Percentiles rank a stretch among this genome's conserved stretches.
These are phyloP conservation scores for Drosophila yakuba DNA, from an alignment of 1,140 invertebrate species.

Conservation along the genomic window DNA sequence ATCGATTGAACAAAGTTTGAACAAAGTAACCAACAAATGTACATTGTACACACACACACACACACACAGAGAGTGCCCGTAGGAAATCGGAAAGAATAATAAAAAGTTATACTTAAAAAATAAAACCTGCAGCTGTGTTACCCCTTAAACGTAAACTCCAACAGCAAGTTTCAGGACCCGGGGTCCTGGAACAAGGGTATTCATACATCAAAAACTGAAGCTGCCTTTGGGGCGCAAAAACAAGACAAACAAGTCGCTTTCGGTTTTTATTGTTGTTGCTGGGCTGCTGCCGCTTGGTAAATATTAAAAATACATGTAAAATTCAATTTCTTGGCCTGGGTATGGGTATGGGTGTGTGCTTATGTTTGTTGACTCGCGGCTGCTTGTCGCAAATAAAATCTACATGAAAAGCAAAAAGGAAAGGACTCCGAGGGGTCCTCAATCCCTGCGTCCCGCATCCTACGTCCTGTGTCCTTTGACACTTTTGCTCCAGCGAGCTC, in stretches of 20 bases:
- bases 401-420: constrained; percentile 63
- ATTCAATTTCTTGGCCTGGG: constrained; percentile 74
- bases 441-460: constrained; percentile 1
- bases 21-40: background rate
- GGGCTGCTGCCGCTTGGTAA: constrained; percentile 57
- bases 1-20: background rate
- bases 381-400: constrained; percentile 79
- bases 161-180: constrained; percentile 16
- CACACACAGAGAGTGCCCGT: background rate
- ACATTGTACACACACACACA: no score
- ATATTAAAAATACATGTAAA: constrained; percentile 81
- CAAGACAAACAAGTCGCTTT: constrained; percentile 50
- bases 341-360: constrained; percentile 36
- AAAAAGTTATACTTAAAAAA: background rate
- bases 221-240: constrained; percentile 50
- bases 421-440: constrained; percentile 18
- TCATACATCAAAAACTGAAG: constrained; percentile 54
- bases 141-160: constrained; percentile 4
- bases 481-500: constrained; percentile 64
- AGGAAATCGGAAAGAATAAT: background rate
- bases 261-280: constrained; percentile 48
- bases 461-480: constrained; percentile 46
- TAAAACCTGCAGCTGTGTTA: background rate
- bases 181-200: constrained; percentile 27
- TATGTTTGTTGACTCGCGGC: constrained; percentile 75